Evolutionary conservation across 2,113 vertebrate species (phyloP).

Genomic region (Pelecanoides urinatrix): DNA sequence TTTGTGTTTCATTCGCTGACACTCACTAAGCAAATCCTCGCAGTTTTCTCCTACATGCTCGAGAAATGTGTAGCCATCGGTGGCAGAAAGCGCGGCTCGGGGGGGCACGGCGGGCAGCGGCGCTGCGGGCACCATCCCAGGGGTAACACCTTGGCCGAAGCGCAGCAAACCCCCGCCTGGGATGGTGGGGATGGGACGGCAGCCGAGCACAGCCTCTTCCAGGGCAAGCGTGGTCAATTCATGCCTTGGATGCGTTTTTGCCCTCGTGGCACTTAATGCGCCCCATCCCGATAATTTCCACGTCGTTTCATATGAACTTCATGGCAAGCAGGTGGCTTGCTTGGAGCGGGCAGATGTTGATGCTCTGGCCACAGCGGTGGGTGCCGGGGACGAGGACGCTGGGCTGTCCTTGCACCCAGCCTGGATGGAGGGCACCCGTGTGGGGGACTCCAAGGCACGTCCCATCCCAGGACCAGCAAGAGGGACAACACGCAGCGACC

Average conservation of each 20-base stretch:
- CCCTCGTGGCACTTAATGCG: rapidly evolving
- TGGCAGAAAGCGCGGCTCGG: not conserved
- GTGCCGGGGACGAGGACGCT: not conserved
- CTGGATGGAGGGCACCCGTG: rapidly evolving
- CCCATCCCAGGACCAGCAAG: not conserved
- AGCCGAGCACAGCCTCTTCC: not conserved
- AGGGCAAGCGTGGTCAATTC: not conserved
- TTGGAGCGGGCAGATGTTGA: rapidly evolving
- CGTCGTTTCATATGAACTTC: rapidly evolving
- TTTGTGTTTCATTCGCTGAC: slow-evolving; percentile 46
- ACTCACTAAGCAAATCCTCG: slow-evolving; percentile 43
- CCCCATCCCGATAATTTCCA: rapidly evolving
- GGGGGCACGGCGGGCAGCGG: rapidly evolving
- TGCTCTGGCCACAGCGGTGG: too few relatives aligned
- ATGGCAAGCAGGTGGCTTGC: rapidly evolving
- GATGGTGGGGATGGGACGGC: rapidly evolving
- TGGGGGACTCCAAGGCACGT: not conserved
- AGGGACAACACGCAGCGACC: rapidly evolving
- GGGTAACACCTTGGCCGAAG: not conserved
- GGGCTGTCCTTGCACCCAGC: not conserved
- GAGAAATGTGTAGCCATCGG: not conserved
- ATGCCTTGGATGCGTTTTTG: rapidly evolving
- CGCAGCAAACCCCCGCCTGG: not conserved
- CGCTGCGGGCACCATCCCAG: rapidly evolving
- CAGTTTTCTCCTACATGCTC: slow-evolving; percentile 14